Evolutionary conservation across 2,113 vertebrate genomes (phyloP), one percentile per base, ranked within the genome.

Genomic region (Gasterosteus nipponicus): DNA sequence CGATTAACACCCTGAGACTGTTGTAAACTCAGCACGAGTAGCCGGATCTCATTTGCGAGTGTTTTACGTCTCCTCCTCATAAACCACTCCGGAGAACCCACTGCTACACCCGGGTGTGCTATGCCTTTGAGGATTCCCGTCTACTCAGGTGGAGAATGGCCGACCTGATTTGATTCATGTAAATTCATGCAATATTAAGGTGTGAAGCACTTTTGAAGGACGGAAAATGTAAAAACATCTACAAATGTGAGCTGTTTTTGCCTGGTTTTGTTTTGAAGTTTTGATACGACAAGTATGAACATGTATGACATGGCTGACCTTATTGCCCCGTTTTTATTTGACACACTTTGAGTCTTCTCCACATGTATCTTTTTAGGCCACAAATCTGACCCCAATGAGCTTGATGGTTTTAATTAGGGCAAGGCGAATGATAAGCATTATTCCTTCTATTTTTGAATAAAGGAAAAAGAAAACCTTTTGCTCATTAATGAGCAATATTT

Each of bases 1-100:
- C 11, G 11, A 38, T 69, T 41, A 72, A 38, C 47, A 81, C 74
- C 61, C 44, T 44, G 16, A 73, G 7, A 70, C 57, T 78, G 19
- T 71, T 69, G 64, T 44, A 73, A 87, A 75, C n/a, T 46, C 47
- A 75, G 60, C 22, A 64, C 49, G 33, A 72, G 58, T 46, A 56
- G 49, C 65, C 73, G 65, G 80, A 75, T 73, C 62, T 65, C 73
- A 86, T 84, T 84, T 86, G 39, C 78, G 73, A 78, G 69, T 88
- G 71, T 73, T 85, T 66, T 83, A 73, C 26, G 18, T 56, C 49
- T 29, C 67, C 54, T 59, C 54, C 33, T 61, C 16, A 19, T 70
- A 59, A 26, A 60, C 56, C 53, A 64, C 72, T 75, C 39, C 0
- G n/a, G 75, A 31, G 42, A 83, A 42, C 59, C 61, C 22, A 44